These are phyloP conservation scores for Drosophila nigritarsus DNA, from an alignment of 2,888 invertebrate species.

Conservation along the genomic window DNA sequence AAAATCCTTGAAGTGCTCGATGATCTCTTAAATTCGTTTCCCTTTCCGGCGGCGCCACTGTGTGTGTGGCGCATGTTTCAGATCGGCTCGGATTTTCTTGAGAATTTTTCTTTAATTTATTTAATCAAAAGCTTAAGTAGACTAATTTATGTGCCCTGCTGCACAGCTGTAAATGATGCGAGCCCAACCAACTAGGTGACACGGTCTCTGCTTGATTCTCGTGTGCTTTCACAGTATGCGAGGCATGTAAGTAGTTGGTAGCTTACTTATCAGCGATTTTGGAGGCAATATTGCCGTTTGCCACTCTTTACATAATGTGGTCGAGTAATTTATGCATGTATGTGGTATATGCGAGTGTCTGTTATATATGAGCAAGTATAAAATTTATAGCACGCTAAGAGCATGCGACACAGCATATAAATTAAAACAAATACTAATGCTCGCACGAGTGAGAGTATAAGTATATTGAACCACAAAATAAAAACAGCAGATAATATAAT, in stretches of 20 bases:
- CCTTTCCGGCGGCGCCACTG: slow-evolving; percentile 8
- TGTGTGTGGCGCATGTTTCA: slow-evolving; percentile 2
- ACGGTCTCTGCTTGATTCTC: slow-evolving; percentile 19
- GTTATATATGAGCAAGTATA: slow-evolving; percentile 22
- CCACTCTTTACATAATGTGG: slow-evolving; percentile 34
- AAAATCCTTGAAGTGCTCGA: background rate
- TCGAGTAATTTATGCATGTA: slow-evolving; percentile 51
- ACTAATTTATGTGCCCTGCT: slow-evolving; percentile 59
- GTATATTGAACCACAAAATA: slow-evolving; percentile 38
- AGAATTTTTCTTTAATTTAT: slow-evolving; percentile 52
- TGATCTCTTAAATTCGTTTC: slow-evolving; percentile 4
- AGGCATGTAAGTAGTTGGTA: slow-evolving; percentile 6
- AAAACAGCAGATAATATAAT: slow-evolving; percentile 59
- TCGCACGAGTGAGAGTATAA: slow-evolving; percentile 28
- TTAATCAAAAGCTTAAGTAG: slow-evolving; percentile 71
- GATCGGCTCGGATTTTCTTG: slow-evolving; percentile 11
- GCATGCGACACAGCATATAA: slow-evolving; percentile 61
- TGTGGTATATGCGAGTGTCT: slow-evolving; percentile 14
- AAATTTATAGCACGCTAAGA: slow-evolving; percentile 61
- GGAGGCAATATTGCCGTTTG: slow-evolving; percentile 42
- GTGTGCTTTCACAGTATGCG: slow-evolving; percentile 24
- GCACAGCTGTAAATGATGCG: slow-evolving; percentile 42
- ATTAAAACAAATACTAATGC: slow-evolving; percentile 52
- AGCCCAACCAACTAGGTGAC: slow-evolving; percentile 7
- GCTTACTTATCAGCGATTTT: slow-evolving; percentile 44